These are phyloP conservation scores for Drosophila macrospina DNA, from an alignment of 2,888 invertebrate genomes.

Conservation along the genomic window DNA sequence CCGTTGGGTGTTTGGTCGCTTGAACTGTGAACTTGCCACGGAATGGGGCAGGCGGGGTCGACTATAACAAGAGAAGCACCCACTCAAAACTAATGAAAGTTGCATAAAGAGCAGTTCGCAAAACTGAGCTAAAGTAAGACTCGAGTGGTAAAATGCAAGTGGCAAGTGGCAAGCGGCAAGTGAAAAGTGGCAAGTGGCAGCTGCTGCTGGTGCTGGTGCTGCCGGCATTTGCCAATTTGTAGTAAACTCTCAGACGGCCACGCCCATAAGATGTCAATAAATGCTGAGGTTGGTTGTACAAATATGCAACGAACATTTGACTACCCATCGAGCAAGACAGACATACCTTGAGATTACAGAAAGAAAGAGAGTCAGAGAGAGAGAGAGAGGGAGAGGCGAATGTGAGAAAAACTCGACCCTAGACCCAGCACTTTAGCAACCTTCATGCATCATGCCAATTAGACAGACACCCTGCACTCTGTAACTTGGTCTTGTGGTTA, in stretches of 20 bases:
- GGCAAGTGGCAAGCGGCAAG: slow-evolving; percentile 35
- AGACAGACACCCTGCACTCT: slow-evolving; percentile 62
- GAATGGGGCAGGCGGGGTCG: background rate
- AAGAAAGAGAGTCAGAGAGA: slow-evolving; percentile 1
- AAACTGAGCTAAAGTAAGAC: slow-evolving; percentile 30
- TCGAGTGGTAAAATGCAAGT: slow-evolving; percentile 42
- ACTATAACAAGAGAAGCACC: slow-evolving; percentile 50
- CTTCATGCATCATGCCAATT: slow-evolving; percentile 57
- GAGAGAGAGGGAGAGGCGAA: background rate
- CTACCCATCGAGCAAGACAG: slow-evolving; percentile 36
- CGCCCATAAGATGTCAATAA: slow-evolving; percentile 78
- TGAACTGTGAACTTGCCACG: slow-evolving; percentile 58
- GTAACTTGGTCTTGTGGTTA: background rate
- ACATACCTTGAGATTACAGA: slow-evolving; percentile 32
- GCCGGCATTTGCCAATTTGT: slow-evolving; percentile 71
- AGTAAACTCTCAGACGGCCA: slow-evolving; percentile 72
- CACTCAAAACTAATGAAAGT: slow-evolving; percentile 71
- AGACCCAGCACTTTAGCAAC: slow-evolving; percentile 35
- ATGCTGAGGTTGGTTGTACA: slow-evolving; percentile 54
- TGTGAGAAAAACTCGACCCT: slow-evolving; percentile 16
- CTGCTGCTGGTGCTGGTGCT: slow-evolving; percentile 22
- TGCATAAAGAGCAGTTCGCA: slow-evolving; percentile 51
- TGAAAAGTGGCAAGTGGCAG: slow-evolving; percentile 23
- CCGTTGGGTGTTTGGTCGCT: slow-evolving; percentile 66
- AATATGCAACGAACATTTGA: slow-evolving; percentile 60